Evolutionary conservation across 2,888 invertebrate genomes (phyloP).

Genomic region (Deilephila elpenor): DNA sequence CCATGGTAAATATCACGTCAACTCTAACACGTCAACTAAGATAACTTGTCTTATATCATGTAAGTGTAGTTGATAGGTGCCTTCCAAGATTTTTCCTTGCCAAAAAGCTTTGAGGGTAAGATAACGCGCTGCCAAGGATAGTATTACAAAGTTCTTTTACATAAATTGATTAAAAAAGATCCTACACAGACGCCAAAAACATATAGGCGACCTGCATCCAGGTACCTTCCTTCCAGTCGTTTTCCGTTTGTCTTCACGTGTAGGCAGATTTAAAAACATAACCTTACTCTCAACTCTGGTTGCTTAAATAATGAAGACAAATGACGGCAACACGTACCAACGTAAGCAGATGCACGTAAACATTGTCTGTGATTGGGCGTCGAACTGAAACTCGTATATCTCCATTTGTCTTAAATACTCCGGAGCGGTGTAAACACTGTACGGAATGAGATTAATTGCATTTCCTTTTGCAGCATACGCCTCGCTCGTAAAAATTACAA

Average conservation of each 20-base stretch:
- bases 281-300: too few species aligned
- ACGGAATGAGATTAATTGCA: constrained; percentile 21
- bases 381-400: constrained; percentile 28
- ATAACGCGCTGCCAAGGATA: background rate
- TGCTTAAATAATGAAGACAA: constrained; percentile 42
- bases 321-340: constrained; percentile 50
- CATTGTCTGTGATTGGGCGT: constrained; percentile 32
- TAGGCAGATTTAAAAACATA: too few species aligned
- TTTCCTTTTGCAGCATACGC: constrained; percentile 5
- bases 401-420: constrained; percentile 29
- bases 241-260: too few species aligned
- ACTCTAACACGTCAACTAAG: too few species aligned
- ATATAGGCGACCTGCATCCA: too few species aligned
- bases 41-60: background rate
- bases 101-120: background rate
- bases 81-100: background rate
- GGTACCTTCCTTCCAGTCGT: too few species aligned
- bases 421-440: constrained; percentile 1
- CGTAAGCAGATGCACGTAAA: constrained; percentile 47
- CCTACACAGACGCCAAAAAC: too few species aligned
- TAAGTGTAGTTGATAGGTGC: background rate
- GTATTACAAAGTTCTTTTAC: background rate
- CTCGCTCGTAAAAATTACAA: constrained; percentile 7
- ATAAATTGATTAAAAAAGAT: background rate
- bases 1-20: too few species aligned